Conservation (phyloP, 2,113 vertebrate species). For the Anhinga rufa region DNA sequence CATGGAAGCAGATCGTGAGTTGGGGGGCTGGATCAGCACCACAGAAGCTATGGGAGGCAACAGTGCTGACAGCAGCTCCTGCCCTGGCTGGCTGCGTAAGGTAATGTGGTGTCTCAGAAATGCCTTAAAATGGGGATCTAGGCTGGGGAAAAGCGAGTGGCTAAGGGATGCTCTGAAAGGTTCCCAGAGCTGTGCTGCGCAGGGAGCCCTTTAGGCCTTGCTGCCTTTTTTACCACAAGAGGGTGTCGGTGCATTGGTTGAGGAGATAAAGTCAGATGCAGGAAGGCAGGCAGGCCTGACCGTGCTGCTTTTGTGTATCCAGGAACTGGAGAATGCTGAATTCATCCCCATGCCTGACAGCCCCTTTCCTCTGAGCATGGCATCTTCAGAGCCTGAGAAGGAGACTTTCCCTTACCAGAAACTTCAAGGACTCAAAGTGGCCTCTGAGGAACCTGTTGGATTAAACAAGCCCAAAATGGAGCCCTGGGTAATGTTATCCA, state of each 20-base stretch:
- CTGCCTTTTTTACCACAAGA: slow-evolving; percentile 44
- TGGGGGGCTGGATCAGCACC: slow-evolving; percentile 76
- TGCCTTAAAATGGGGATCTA: neutral
- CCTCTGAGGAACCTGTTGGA: slow-evolving; percentile 70
- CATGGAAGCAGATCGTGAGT: slow-evolving; percentile 85
- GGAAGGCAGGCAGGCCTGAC: neutral
- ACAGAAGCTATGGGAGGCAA: slow-evolving; percentile 74
- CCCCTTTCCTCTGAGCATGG: slow-evolving; percentile 69
- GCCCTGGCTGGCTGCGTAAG: slow-evolving; percentile 93
- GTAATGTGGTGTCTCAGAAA: slow-evolving; percentile 62
- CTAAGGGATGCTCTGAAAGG: neutral
- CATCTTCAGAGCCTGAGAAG: slow-evolving; percentile 72
- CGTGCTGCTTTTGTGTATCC: neutral
- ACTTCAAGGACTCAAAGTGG: slow-evolving; percentile 84
- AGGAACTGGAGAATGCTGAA: slow-evolving; percentile 96
- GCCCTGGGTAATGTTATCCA: slow-evolving; percentile 66
- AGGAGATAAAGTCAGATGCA: neutral
- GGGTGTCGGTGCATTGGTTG: slow-evolving; percentile 18
- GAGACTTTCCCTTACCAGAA: slow-evolving; percentile 81
- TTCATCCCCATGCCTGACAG: slow-evolving; percentile 92
- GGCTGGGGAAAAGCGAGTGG: neutral
- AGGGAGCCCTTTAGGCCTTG: neutral
- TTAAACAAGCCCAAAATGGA: slow-evolving; percentile 39
- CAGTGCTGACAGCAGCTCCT: slow-evolving; percentile 86
- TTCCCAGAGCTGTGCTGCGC: neutral